phyloP scores from a whole-genome alignment of 2,888 invertebrate species.

The Lasioglossum figueresi region DNA sequence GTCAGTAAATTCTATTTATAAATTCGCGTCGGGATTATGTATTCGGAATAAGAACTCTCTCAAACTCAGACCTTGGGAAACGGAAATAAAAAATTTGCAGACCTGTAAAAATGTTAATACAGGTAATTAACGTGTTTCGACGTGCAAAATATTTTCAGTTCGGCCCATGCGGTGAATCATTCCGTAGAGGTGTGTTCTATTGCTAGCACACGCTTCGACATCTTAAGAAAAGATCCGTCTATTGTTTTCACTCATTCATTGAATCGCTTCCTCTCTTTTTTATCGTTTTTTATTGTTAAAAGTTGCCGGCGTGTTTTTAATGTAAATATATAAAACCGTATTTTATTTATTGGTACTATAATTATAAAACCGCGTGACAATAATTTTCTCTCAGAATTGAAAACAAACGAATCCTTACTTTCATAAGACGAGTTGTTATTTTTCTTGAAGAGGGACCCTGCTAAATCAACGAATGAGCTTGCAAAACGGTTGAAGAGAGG shows the following conservation, averaged over 20 bases:
- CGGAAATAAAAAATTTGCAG: neutral
- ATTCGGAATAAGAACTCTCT: neutral
- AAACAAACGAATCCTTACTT: no score
- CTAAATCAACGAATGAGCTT: no score
- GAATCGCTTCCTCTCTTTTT: neutral
- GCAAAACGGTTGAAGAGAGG: no score
- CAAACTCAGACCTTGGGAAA: neutral
- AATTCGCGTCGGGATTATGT: neutral
- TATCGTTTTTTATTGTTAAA: neutral
- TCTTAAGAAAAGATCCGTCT: neutral
- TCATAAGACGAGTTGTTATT: no score
- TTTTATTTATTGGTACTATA: neutral
- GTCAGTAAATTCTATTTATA: neutral
- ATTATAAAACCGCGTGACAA: neutral
- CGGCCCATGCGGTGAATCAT: neutral
- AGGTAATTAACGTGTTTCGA: neutral
- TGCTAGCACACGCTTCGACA: neutral
- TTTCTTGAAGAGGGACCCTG: no score
- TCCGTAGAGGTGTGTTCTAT: neutral
- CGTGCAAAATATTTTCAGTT: constrained; percentile 2
- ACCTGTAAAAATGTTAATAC: constrained; percentile 8
- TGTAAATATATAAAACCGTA: neutral
- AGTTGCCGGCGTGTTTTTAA: neutral
- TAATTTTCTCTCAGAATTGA: neutral
- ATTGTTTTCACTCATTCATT: neutral